Conservation (phyloP, 2,113 vertebrate genomes). For the Grammomys surdaster region DNA sequence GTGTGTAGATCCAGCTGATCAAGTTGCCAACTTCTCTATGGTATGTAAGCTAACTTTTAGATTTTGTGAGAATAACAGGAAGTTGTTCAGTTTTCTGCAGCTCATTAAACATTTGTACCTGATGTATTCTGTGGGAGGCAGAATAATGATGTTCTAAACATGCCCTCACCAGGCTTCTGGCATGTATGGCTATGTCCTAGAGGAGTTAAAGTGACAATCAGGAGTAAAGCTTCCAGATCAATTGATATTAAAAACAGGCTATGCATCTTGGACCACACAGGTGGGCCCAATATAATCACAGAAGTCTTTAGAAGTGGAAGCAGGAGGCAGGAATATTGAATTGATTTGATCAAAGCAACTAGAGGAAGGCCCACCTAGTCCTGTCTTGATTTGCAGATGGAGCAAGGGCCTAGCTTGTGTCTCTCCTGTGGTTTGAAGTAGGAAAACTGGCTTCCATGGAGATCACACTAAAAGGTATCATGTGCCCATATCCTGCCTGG, state of each 20-base stretch:
- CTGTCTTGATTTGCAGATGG: not conserved
- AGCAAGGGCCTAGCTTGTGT: not conserved
- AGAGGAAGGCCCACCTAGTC: not conserved
- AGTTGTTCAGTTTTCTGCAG: conserved; percentile 52
- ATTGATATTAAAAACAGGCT: not conserved
- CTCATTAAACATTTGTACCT: not conserved
- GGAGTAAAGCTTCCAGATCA: not conserved
- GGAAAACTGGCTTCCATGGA: not conserved
- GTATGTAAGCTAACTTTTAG: conserved; percentile 41
- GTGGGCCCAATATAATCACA: not conserved
- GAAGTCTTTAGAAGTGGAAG: not conserved
- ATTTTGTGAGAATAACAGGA: conserved; percentile 52
- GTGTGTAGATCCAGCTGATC: too few relatives aligned
- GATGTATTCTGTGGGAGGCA: not conserved
- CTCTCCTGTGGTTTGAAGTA: not conserved
- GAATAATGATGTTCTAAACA: not conserved
- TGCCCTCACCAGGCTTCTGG: not conserved
- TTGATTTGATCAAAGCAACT: not conserved
- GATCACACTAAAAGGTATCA: not conserved
- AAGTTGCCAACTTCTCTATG: conserved; percentile 8
- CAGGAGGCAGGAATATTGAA: fast-evolving
- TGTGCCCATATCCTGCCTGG: not conserved
- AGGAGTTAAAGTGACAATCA: not conserved
- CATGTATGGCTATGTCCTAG: not conserved
- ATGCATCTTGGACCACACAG: fast-evolving